phyloP scores from a whole-genome alignment of 2,797 vertebrate genomes.

The Sebastes oblongus region DNA sequence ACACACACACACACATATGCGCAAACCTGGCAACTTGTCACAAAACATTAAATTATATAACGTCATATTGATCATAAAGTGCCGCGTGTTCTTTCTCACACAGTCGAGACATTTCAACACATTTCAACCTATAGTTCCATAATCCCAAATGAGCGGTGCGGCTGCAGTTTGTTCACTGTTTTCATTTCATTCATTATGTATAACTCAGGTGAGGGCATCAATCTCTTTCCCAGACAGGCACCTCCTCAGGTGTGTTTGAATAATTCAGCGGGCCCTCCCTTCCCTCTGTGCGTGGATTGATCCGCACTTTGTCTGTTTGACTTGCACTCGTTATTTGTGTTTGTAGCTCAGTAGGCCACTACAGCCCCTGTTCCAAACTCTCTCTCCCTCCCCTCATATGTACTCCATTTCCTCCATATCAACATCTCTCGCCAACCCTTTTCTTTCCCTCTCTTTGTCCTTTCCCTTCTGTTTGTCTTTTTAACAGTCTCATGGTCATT shows the following conservation, averaged over 20 bases:
- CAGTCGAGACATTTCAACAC: neutral
- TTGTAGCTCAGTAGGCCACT: slow-evolving; percentile 74
- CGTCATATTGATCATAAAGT: neutral
- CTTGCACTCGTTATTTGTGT: slow-evolving; percentile 62
- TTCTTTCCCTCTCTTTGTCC: neutral
- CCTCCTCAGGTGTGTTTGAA: slow-evolving; percentile 77
- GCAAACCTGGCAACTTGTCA: neutral
- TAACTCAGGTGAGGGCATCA: slow-evolving; percentile 64
- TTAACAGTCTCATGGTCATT: neutral
- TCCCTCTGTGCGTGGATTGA: slow-evolving; percentile 55
- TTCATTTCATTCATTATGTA: slow-evolving; percentile 68
- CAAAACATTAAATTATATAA: neutral
- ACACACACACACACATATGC: neutral
- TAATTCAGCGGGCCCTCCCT: slow-evolving; percentile 68
- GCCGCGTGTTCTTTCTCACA: neutral
- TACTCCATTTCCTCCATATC: neutral
- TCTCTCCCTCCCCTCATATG: neutral
- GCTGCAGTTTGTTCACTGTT: slow-evolving; percentile 11
- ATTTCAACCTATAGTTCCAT: neutral
- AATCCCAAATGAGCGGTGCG: neutral
- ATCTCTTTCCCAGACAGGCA: slow-evolving; percentile 68
- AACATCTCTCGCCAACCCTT: neutral
- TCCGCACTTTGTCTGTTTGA: slow-evolving; percentile 56
- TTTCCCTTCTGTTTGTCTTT: neutral
- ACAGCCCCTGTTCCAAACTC: neutral